Base-by-base conservation (phyloP, 2,113 vertebrate species). In the Hyla sarda region DNA sequence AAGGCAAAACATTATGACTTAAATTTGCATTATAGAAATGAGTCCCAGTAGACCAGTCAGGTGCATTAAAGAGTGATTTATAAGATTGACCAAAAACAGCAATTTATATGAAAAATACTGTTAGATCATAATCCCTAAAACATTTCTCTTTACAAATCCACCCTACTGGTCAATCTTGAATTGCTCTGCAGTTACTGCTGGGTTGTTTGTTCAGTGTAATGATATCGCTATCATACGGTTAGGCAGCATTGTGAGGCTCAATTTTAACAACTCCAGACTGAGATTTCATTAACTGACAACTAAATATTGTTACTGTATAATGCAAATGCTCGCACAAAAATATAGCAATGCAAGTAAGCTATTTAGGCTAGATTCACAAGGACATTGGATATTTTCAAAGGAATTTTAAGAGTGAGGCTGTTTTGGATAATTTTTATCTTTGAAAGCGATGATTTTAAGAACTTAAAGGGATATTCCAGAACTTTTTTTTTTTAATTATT, bases 11-110 rank as follows among this genome's bases (percentile, higher is more conserved):
- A 41, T 71, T 19, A 74, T 47, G 34, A 74, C 50, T 75, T 30
- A 47, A 45, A 83, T 83, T 83, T 83, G 82, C 82, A 83, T 73
- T 75, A 83, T 73, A 41, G 21, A 37, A 58, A 71, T 30, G 23
- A 41, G 69, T n/a, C 34, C 82, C 34, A 58, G 67, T 83, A 50
- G 48, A 74, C 50, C 32, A 74, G 52, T 58, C 5, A 28, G 67
- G 72, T 25, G 47, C 41, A 76, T 58, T 74, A 74, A 74, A 56
- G n/a, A 62, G 17, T 16, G 37, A 65, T 50, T 60, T n/a, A 75
- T 14, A 75, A 28, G 37, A 84, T 19, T 75, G 69, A 75, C 48
- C 56, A 84, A 75, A 74, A 84, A 75, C 30, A 30, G 54, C 71
- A 25, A 84, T 84, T 84, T 60, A 34, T 41, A 50, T 62, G 25